phyloP scores from a whole-genome alignment of 2,797 vertebrate species.

The Neostethus bicornis region DNA sequence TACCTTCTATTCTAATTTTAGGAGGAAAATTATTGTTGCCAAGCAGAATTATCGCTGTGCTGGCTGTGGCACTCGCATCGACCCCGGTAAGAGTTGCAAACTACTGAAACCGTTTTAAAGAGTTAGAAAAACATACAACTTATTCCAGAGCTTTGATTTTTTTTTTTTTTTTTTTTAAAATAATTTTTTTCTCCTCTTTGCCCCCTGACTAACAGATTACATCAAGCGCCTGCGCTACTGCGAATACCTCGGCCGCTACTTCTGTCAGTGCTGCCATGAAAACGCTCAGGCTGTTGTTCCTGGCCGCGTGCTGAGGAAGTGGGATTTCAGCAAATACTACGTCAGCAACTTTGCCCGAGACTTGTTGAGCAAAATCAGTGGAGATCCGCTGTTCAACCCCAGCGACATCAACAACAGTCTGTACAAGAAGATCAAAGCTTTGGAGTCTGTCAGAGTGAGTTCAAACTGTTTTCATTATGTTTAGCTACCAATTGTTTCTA shows the following conservation, averaged over 20 bases:
- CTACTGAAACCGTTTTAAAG: too few species aligned
- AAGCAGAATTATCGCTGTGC: constrained; percentile 98
- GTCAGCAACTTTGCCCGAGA: constrained; percentile 98
- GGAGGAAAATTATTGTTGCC: constrained; percentile 91
- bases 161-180: not conserved
- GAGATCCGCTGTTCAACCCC: constrained; percentile 94
- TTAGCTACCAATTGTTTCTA: not conserved
- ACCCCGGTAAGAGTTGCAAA: constrained; percentile 83
- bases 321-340: constrained; percentile 97
- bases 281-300: constrained; percentile 91
- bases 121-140: too few species aligned
- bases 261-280: constrained; percentile 99
- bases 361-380: constrained; percentile 92
- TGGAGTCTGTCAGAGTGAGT: constrained; percentile 90
- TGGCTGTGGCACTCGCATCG: constrained; percentile 93
- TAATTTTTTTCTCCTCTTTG: not conserved
- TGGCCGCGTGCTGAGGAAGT: constrained; percentile 90
- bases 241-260: constrained; percentile 96
- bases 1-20: constrained; percentile 54
- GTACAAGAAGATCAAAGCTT: constrained; percentile 91
- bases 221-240: constrained; percentile 96
- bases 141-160: not conserved
- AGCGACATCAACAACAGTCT: constrained; percentile 90
- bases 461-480: not conserved
- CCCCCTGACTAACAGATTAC: constrained; percentile 82